Base-by-base conservation (phyloP, 2,797 vertebrate species). In the Leptodactylus fallax region DNA sequence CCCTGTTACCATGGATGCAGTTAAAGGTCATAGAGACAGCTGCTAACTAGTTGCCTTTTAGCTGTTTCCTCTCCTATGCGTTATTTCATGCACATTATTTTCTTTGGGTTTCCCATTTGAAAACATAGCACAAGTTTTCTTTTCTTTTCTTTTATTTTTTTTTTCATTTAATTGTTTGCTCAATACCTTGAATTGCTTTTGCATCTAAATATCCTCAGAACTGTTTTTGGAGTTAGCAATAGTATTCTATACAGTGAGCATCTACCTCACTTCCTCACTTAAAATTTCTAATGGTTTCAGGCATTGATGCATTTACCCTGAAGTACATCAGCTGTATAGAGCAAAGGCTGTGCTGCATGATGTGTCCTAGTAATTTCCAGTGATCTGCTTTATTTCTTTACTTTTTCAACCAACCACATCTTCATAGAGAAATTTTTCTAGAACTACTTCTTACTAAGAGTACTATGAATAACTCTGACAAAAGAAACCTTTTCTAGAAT, bases 11-110 rank as follows among this genome's bases (percentile, higher is more conserved):
- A 96, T 94, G 95, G 96, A 95, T 95, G 95, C 97, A 96, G 96
- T 95, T 96, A 97, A 97, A 96, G 96, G 96, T 97, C 96, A 96
- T 95, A 94, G 94, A 96, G 92, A 94, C 97, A 96, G 96, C 95
- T 96, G 97, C 96, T 96, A 96, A 96, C 96, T 95, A 95, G 95
- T 97, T 95, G 95, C 94, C 92, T 95, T 96, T 96, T 95, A 97
- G 96, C 94, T 93, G 92, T 93, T 92, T 92, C 87, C 90, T 92
- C 92, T 87, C 90, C 91, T 92, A 90, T 87, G 90, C 91, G 84
- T 90, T 93, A 74, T 81, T 94, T 92, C 88, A 56, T 93, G 91
- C 92, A 93, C 91, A 91, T 93, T 90, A 85, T 65, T 90, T 92
- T 92, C 92, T 90, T 85, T 74, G 90, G 88, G 78, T 91, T 91